These are phyloP conservation scores for Pollimyrus isidori DNA, from an alignment of 2,113 vertebrate species.

Conservation along the genomic window DNA sequence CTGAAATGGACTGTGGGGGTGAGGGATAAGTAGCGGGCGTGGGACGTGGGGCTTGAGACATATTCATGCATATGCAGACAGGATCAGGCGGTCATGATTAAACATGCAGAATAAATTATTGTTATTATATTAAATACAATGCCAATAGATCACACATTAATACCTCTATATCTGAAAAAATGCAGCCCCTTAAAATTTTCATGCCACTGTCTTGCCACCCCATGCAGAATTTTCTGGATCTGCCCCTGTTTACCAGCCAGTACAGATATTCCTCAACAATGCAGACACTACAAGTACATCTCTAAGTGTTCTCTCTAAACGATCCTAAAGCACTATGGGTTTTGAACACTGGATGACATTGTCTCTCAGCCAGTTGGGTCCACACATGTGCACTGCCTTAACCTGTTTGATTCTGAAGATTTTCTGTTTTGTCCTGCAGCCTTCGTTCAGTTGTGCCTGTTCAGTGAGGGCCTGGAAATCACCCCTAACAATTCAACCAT, in stretches of 20 bases:
- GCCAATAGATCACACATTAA: neutral
- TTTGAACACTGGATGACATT: neutral
- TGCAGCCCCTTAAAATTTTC: neutral
- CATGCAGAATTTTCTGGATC: neutral
- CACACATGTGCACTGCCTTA: too few relatives aligned
- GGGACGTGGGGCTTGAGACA: neutral
- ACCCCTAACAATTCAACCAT: constrained; percentile 56
- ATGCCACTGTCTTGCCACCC: neutral
- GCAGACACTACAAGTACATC: neutral
- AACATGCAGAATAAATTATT: neutral
- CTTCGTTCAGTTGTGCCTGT: constrained; percentile 43
- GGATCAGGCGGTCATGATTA: neutral
- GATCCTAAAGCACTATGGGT: neutral
- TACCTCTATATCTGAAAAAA: neutral
- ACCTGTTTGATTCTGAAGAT: neutral
- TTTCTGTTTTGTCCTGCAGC: constrained; percentile 42
- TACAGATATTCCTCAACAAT: neutral
- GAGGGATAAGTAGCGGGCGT: too few relatives aligned
- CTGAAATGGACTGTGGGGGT: too few relatives aligned
- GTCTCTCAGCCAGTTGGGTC: neutral
- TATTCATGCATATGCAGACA: neutral
- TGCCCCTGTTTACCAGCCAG: neutral
- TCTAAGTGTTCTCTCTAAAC: neutral
- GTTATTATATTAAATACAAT: neutral
- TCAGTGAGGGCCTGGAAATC: constrained; percentile 53